A percentile compares a stretch with the other conserved stretches of the same genome.
phyloP scores from a whole-genome alignment of 1,140 invertebrate genomes.

The Dreissena polymorpha region DNA sequence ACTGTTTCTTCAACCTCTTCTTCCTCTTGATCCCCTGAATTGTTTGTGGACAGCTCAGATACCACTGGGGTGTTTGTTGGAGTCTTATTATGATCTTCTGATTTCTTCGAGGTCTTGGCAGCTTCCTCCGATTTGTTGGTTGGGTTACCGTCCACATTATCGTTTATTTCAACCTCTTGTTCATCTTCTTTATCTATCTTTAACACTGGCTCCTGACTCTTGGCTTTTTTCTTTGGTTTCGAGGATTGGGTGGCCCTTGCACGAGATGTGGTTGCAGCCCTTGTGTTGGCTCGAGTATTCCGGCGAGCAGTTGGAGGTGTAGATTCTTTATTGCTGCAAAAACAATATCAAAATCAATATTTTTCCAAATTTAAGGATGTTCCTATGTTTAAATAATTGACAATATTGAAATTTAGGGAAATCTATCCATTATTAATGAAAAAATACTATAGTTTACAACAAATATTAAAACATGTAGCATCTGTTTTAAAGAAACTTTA shows the following conservation, averaged over 20 bases:
- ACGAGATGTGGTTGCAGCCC: constrained; percentile 40
- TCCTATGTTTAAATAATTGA: too few relatives aligned
- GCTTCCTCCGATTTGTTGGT: neutral
- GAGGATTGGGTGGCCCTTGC: neutral
- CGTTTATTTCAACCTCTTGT: neutral
- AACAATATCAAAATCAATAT: too few relatives aligned
- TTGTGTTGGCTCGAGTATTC: constrained; percentile 13
- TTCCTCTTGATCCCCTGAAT: neutral
- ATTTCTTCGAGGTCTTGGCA: too few relatives aligned
- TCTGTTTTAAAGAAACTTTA: too few relatives aligned
- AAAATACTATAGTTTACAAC: too few relatives aligned
- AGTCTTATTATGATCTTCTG: too few relatives aligned
- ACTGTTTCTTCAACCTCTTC: neutral
- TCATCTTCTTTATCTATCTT: neutral
- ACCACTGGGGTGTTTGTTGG: too few relatives aligned
- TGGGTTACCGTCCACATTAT: neutral
- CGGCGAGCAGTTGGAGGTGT: neutral
- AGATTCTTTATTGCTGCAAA: too few relatives aligned
- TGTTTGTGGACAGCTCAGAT: neutral
- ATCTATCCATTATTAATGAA: too few relatives aligned
- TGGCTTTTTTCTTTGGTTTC: constrained; percentile 19
- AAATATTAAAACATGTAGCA: too few relatives aligned
- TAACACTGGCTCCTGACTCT: constrained; percentile 29
- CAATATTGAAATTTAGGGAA: too few relatives aligned
- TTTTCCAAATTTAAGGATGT: too few relatives aligned